Evolutionary conservation across 2,797 vertebrate species (phyloP), one percentile per base, ranked within the genome.

Genomic region (Danio tinwini): DNA sequence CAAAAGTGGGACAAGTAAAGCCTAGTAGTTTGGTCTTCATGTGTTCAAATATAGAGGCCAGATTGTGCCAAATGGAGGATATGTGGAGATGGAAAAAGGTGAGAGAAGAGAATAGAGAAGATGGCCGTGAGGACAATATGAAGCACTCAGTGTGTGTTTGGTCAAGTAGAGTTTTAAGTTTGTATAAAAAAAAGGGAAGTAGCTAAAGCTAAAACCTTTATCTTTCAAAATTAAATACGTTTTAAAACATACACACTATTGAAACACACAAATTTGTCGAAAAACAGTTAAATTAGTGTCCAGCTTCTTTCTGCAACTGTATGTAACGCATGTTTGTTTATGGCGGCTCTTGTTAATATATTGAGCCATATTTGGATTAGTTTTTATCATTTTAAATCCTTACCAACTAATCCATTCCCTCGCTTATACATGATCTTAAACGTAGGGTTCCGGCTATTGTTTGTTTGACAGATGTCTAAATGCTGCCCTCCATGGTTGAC

Each of bases 111-210:
- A 70, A 69, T 87, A 88, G 88, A 90, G 84, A 88, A 90, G 88
- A 92, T 92, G 87, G 50, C 78, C 91, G 89, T 86, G 83, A 82
- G 85, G 86, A 87, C 85, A 93, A 93, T 93, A 93, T 93, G 93
- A 91, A 88, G 86, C 90, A 86, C 16, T 82, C 78, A 50, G 70
- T 70, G 74, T 61, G 53, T 62, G 83, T 83, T 88, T 90, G 88
- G 85, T 92, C 88, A 91, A 94, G 91, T 92, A 91, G 90, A 93
- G 93, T 86, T 86, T 90, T 89, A 88, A 87, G 88, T 90, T 86
- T 87, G 88, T 87, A 82, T 85, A 86, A 83, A 88, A 90, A 87
- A 89, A 92, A 92, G 69, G 90, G 90, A 42, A 91, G 29, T 29
- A 1, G 29, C 29, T n/a, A n/a, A n/a, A n/a, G n/a, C 87, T 88